These are phyloP conservation scores for Valencia hispanica DNA, from an alignment of 2,797 vertebrate genomes.

Conservation along the genomic window DNA sequence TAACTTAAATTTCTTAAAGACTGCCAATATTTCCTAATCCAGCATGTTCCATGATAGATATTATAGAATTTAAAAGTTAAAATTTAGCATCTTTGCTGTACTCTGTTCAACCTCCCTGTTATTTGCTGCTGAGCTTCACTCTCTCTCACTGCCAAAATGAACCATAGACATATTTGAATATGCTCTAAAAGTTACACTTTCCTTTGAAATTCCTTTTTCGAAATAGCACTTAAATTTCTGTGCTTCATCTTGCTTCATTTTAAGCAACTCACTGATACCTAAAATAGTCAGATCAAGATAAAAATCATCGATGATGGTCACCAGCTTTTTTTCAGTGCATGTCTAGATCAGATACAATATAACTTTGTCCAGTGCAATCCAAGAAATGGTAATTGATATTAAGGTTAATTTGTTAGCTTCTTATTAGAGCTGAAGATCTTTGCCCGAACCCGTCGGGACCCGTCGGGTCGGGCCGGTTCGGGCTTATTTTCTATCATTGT, in stretches of 20 bases:
- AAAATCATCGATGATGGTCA: too few species aligned
- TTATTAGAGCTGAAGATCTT: too few species aligned
- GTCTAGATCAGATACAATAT: background rate
- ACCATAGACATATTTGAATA: background rate
- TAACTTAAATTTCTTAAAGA: background rate
- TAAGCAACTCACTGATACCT: background rate
- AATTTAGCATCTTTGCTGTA: background rate
- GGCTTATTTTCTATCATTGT: too few species aligned
- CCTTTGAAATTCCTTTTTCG: background rate
- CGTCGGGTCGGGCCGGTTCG: too few species aligned
- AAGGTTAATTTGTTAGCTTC: background rate
- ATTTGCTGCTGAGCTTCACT: background rate
- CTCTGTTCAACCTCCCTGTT: background rate
- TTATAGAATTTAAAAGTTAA: background rate
- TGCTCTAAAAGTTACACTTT: background rate
- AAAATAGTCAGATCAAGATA: background rate
- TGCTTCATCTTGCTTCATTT: background rate
- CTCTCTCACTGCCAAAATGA: background rate
- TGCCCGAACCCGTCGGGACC: too few species aligned
- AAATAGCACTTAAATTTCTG: background rate
- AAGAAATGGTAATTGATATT: background rate
- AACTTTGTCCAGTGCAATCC: background rate
- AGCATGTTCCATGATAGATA: background rate
- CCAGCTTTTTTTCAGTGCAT: too few species aligned
- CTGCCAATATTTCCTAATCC: background rate